Evolutionary conservation across 2,113 vertebrate genomes (phyloP).

Genomic region (Fregetta grallaria): DNA sequence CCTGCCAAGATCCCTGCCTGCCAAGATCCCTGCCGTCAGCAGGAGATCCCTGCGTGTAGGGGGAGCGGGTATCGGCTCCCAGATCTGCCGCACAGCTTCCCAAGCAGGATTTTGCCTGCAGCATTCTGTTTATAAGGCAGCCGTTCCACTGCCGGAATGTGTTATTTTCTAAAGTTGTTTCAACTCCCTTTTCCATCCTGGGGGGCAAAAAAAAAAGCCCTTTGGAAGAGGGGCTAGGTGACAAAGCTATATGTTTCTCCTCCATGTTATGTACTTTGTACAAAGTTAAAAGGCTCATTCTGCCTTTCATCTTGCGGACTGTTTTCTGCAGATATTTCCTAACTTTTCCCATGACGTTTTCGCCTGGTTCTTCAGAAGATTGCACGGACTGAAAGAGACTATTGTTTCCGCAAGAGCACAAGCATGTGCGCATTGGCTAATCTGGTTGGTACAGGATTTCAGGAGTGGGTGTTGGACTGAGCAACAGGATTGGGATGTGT

Average conservation of each 20-base stretch:
- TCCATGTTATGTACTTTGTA: not conserved
- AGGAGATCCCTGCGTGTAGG: fast-evolving
- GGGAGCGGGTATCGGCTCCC: fast-evolving
- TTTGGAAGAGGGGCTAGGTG: not conserved
- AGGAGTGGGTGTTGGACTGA: conserved; percentile 62
- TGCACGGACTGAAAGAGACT: conserved; percentile 73
- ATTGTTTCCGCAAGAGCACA: conserved; percentile 71
- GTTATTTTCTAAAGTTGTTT: not conserved
- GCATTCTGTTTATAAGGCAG: not conserved
- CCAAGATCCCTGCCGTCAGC: not conserved
- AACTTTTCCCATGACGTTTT: conserved; percentile 79
- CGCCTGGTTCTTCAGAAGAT: conserved; percentile 70
- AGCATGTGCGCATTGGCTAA: conserved; percentile 55
- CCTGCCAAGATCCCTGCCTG: not conserved
- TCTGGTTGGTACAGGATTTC: conserved; percentile 68
- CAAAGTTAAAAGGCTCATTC: conserved; percentile 61
- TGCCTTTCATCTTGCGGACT: conserved; percentile 67
- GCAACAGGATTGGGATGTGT: conserved; percentile 9
- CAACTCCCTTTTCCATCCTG: not conserved
- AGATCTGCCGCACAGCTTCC: not conserved
- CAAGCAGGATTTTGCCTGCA: not conserved
- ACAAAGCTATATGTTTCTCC: not conserved
- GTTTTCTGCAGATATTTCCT: conserved; percentile 76
- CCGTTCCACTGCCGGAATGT: not conserved
- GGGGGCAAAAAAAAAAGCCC: no score